Evolutionary conservation across 2,113 vertebrate species (phyloP).

Genomic region (Antechinus stuartii): DNA sequence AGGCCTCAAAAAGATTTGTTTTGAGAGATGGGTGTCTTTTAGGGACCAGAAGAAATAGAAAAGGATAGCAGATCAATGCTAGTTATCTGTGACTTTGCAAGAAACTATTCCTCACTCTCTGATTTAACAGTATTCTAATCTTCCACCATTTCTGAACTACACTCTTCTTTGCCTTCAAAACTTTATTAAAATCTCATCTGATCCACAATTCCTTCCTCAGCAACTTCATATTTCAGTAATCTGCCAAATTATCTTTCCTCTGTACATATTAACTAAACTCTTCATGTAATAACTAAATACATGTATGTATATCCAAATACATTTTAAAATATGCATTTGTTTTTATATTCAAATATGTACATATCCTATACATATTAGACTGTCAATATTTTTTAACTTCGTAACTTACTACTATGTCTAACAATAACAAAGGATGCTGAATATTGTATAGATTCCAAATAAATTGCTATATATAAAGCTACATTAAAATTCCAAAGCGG

Average conservation of each 20-base stretch:
- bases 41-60: no score
- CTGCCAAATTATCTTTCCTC: constrained; percentile 19
- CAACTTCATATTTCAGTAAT: constrained; percentile 25
- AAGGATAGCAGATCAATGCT: no score
- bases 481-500: no score
- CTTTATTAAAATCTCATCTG: constrained; percentile 17
- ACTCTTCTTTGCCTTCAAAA: constrained; percentile 14
- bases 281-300: not conserved
- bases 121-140: constrained; percentile 1
- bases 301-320: not conserved
- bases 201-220: not conserved
- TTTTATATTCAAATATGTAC: not conserved
- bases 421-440: not conserved
- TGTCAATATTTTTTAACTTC: constrained; percentile 33
- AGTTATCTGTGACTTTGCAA: not conserved
- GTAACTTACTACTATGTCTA: constrained; percentile 12
- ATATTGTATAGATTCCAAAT: not conserved
- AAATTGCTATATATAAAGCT: not conserved
- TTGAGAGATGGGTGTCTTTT: no score
- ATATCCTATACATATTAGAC: not conserved
- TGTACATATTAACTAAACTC: not conserved
- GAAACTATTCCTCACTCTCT: not conserved
- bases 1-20: no score
- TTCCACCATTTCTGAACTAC: constrained; percentile 21
- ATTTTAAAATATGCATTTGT: not conserved